Base-by-base conservation (phyloP, 1,140 invertebrate species). In the Pseudobourletiella spinata region DNA sequence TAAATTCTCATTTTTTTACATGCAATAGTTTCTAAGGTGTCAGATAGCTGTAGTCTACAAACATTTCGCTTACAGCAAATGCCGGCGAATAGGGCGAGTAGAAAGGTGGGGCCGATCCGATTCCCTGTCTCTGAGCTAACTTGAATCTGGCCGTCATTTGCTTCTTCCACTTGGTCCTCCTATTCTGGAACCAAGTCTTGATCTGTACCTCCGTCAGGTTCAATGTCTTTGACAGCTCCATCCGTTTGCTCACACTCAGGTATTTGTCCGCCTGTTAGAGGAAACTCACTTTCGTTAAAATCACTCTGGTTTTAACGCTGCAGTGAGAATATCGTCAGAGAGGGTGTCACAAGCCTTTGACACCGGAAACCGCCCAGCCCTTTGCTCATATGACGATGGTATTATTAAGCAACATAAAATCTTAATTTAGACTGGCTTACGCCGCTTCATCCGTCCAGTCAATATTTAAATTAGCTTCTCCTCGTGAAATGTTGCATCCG, bases 141-240 rank as follows among this genome's bases (percentile, higher is more conserved):
- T 93, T 92, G 51, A 93, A 75, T 1, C 88, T 76, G 0, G 90
- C 90, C 1, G 91, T 92, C 66, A 95, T 74, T 70, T 96, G 92
- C 71, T 96, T 96, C 75, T 96, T 95, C 91, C 91, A 95, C 72
- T 96, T 96, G 1, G 92, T 96, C 62, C 92, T 79, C 1, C 44
- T 3, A n/a, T 25, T 43, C 77, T 96, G 91, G 72, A 94, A 96
- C 93, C 93, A 97, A 0, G 93, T 97, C 74, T 97, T 97, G 58
- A 97, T 94, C 79, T 97, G 93, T 2, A 95, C 92, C 78, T 97
- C 94, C 0, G 92, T 95, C 14, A 97, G 76, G 59, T 84, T 87
- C 6, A 97, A 73, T 0, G 84, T 84, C 74, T 91, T 90, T 0
- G 91, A 94, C 1, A 97, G 76, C 70, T 97, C 91, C 84, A 95